A percentile compares a stretch with the other conserved stretches of the same genome.
phyloP scores from a whole-genome alignment of 2,113 vertebrate species.

The Balaeniceps rex region DNA sequence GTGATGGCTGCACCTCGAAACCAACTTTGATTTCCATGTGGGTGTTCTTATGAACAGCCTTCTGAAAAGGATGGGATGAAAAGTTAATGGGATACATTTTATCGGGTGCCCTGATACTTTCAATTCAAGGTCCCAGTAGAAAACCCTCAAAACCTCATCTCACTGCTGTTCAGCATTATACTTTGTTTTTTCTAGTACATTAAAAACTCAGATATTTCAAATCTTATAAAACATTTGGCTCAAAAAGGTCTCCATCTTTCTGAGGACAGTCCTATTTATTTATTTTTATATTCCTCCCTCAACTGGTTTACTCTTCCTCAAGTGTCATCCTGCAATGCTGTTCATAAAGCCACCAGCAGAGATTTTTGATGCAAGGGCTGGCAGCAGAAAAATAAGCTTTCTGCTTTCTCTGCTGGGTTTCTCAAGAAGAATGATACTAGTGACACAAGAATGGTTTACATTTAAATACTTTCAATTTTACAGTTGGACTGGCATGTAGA shows the following conservation, averaged over 20 bases:
- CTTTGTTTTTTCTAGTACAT: background rate
- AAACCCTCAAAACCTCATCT: background rate
- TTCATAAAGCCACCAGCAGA: background rate
- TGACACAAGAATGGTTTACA: background rate
- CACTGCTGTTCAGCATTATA: background rate
- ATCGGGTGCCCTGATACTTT: background rate
- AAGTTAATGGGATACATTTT: background rate
- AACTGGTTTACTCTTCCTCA: background rate
- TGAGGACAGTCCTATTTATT: background rate
- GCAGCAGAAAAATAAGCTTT: background rate
- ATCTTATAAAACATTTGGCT: background rate
- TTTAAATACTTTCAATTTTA: conserved; percentile 7
- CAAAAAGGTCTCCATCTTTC: background rate
- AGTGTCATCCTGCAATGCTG: background rate
- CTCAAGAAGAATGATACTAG: background rate
- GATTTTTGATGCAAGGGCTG: background rate
- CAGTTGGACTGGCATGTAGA: background rate
- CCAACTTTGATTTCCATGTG: background rate
- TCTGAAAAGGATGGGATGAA: background rate
- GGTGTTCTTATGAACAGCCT: background rate
- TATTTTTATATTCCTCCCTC: background rate
- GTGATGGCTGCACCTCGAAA: background rate
- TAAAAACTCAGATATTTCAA: background rate
- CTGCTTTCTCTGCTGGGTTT: background rate
- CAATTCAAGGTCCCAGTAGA: background rate